Evolutionary conservation across 1,140 invertebrate genomes (phyloP).

Genomic region (Phymastichus coffea): DNA sequence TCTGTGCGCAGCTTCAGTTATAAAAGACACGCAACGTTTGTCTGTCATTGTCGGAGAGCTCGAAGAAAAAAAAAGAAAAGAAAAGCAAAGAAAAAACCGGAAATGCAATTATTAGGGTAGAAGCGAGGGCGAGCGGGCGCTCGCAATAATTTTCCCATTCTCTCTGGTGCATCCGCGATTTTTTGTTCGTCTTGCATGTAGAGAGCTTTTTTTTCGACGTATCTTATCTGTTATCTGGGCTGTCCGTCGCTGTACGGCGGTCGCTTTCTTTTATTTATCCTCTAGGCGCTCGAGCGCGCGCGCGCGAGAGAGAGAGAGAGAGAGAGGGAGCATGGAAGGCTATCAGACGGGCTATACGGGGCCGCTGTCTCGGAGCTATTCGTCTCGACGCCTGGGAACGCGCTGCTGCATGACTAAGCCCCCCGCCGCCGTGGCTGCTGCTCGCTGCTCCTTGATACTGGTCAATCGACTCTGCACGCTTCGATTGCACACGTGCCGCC

Average conservation of each 20-base stretch:
- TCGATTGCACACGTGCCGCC: conserved; percentile 1
- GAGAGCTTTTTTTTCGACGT: conserved; percentile 20
- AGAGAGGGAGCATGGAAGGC: too few species aligned
- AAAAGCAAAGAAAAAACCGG: too few species aligned
- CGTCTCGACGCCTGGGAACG: conserved; percentile 45
- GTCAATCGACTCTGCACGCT: conserved; percentile 29
- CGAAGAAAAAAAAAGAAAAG: neutral
- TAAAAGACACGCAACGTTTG: neutral
- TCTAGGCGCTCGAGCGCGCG: too few species aligned
- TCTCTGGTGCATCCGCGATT: conserved; percentile 1
- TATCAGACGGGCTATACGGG: too few species aligned
- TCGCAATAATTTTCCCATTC: neutral
- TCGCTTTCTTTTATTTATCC: conserved; percentile 28
- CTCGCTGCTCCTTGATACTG: conserved; percentile 20
- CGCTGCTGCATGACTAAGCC: conserved; percentile 43
- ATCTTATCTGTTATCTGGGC: conserved; percentile 23
- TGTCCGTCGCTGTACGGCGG: conserved; percentile 1
- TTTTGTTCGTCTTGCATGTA: conserved; percentile 23
- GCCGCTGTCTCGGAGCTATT: conserved; percentile 27
- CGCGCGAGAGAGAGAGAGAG: too few species aligned
- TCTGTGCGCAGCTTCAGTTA: too few species aligned
- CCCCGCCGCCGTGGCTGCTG: conserved; percentile 24
- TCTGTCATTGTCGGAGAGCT: neutral
- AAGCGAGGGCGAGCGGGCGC: too few species aligned
- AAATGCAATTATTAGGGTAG: too few species aligned